Evolutionary conservation across 2,113 vertebrate genomes (phyloP).

Genomic region (Climacteris rufus): DNA sequence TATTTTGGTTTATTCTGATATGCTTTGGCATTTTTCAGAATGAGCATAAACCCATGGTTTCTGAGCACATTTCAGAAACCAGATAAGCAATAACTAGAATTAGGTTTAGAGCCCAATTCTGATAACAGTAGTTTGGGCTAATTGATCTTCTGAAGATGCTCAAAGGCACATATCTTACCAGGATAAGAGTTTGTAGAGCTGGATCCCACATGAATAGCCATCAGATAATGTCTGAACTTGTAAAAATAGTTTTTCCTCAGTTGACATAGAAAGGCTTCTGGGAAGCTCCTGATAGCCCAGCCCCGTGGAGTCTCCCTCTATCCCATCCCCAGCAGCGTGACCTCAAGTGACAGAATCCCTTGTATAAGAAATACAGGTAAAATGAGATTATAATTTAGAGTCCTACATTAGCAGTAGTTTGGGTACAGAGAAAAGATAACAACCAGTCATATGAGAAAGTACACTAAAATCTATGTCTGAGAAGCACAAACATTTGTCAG

Average conservation of each 20-base stretch:
- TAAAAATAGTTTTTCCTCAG: background rate
- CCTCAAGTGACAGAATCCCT: background rate
- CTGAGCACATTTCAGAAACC: background rate
- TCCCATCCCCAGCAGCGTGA: fast-evolving
- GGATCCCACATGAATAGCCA: background rate
- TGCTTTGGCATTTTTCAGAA: background rate
- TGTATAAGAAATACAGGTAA: background rate
- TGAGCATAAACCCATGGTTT: background rate
- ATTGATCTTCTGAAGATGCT: background rate
- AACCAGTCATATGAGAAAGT: background rate
- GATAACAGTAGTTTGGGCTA: background rate
- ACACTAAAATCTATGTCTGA: background rate
- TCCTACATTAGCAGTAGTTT: background rate
- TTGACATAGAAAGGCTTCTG: background rate
- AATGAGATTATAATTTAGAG: background rate
- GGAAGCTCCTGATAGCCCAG: background rate
- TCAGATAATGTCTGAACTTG: background rate
- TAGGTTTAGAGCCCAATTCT: background rate
- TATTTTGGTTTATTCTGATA: background rate
- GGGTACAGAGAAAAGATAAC: background rate
- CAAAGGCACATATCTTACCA: background rate
- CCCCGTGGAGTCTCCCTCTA: background rate
- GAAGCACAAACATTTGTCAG: background rate
- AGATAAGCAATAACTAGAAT: background rate
- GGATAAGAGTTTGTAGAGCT: background rate